phyloP scores from a whole-genome alignment of 2,113 vertebrate genomes.

The Mobula hypostoma region DNA sequence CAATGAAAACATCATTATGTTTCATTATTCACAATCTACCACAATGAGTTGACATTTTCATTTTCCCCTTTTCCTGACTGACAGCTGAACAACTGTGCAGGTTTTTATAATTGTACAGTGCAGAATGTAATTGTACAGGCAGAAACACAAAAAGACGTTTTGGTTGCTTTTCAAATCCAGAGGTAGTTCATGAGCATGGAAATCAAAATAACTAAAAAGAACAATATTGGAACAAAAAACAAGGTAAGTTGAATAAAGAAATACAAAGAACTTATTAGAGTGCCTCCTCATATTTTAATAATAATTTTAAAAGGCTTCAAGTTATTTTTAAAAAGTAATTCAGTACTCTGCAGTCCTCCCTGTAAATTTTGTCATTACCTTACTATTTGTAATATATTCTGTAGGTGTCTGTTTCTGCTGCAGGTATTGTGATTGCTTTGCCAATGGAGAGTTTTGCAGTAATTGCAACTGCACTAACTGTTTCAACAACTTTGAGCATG shows the following conservation, averaged over 20 bases:
- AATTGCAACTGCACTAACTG: conserved; percentile 39
- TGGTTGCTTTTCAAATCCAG: background rate
- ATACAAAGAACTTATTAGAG: background rate
- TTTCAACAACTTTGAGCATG: conserved; percentile 39
- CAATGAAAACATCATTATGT: background rate
- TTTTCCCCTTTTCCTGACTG: background rate
- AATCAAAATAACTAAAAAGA: background rate
- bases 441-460: conserved; percentile 40
- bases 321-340: background rate
- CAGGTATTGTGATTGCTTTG: conserved; percentile 40
- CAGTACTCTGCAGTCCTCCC: background rate
- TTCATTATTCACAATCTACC: background rate
- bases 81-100: background rate
- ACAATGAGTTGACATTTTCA: background rate
- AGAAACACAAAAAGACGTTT: background rate
- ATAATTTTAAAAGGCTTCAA: background rate
- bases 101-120: background rate
- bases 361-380: background rate
- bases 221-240: background rate
- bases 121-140: background rate
- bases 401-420: background rate
- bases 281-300: background rate
- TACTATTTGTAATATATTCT: background rate
- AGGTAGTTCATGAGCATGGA: background rate
- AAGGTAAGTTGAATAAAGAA: background rate